These are phyloP conservation scores for Trachythela sp. DNA, from an alignment of 64 coral and sea anemone species.

Conservation along the genomic window DNA sequence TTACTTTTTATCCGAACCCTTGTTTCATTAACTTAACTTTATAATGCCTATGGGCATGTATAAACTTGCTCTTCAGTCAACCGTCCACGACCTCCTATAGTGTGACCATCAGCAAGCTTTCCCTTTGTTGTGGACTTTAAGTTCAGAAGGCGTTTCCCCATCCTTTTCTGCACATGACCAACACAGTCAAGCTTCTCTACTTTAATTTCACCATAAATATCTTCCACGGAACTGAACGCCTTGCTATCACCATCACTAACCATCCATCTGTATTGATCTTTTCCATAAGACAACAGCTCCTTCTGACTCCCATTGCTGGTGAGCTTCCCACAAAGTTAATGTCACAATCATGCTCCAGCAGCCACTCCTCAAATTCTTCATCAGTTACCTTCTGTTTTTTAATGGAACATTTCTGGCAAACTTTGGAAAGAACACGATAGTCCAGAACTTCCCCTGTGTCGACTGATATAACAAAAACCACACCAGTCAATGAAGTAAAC, in stretches of 20 bases:
- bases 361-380: no score
- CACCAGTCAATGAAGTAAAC: constrained; percentile 5
- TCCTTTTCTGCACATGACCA: background rate
- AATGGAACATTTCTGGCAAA: no score
- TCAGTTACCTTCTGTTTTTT: no score
- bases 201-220: constrained; percentile 25
- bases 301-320: constrained; percentile 38
- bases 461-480: no score
- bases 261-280: background rate
- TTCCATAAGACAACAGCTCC: constrained; percentile 26
- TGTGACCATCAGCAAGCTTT: constrained; percentile 25
- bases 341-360: constrained; percentile 23
- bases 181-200: constrained; percentile 30
- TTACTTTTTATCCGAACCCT: no score
- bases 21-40: no score
- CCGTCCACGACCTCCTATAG: constrained; percentile 21
- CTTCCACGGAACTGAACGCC: constrained; percentile 1
- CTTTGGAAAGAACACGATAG: no score
- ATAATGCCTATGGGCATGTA: no score
- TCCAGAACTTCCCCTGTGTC: no score
- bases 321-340: constrained; percentile 40
- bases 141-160: constrained; percentile 25
- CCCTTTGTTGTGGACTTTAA: constrained; percentile 28
- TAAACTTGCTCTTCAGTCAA: no score
- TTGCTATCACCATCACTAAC: background rate